Percentiles rank a stretch among this genome's conserved stretches.
Conservation (phyloP, 2,113 vertebrate species). For the Neodontobutis hainanensis region DNA sequence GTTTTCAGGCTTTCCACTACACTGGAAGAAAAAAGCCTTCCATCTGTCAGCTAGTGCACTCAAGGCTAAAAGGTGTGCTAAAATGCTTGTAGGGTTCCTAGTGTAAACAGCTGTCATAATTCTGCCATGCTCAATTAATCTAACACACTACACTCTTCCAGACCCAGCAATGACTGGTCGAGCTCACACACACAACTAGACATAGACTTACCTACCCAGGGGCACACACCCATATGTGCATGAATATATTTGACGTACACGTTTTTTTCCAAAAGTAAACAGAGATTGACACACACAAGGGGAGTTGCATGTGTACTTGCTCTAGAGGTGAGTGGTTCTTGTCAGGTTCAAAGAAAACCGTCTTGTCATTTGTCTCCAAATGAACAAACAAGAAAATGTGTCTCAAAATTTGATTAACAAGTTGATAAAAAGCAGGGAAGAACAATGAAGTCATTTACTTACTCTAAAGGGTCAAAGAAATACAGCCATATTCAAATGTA, state of each 20-base stretch:
- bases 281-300: slow-evolving; percentile 15
- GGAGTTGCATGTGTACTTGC: slow-evolving; percentile 46
- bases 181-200: slow-evolving; percentile 38
- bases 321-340: slow-evolving; percentile 39
- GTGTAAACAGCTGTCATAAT: slow-evolving; percentile 84
- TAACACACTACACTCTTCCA: slow-evolving; percentile 78
- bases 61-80: slow-evolving; percentile 79
- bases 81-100: slow-evolving; percentile 74
- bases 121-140: slow-evolving; percentile 82
- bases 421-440: slow-evolving; percentile 70
- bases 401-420: slow-evolving; percentile 30
- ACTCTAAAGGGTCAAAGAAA: slow-evolving; percentile 60
- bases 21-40: slow-evolving; percentile 70
- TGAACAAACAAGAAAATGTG: slow-evolving; percentile 56
- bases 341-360: slow-evolving; percentile 69
- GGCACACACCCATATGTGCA: slow-evolving; percentile 9
- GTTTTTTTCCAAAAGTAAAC: slow-evolving; percentile 36
- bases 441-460: slow-evolving; percentile 65
- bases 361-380: slow-evolving; percentile 53
- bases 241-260: slow-evolving; percentile 15
- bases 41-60: slow-evolving; percentile 76
- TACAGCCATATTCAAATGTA: slow-evolving; percentile 35
- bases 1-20: slow-evolving; percentile 66
- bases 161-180: slow-evolving; percentile 55
- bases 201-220: slow-evolving; percentile 36